Base-by-base conservation (phyloP, 2,888 invertebrate genomes). In the Cryptocephalus moraei region DNA sequence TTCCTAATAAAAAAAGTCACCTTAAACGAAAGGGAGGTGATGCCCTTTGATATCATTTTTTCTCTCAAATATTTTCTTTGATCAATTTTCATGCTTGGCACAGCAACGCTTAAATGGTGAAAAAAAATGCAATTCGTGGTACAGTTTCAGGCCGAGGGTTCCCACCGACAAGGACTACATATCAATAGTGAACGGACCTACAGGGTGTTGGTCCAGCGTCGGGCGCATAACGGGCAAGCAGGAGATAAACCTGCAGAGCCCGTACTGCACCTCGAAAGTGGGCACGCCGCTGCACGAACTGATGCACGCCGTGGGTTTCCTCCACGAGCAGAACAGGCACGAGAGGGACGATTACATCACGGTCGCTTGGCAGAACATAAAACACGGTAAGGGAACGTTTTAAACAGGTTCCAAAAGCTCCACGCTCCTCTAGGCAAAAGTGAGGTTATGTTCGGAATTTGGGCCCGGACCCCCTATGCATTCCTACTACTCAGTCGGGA, bases 181-280 rank as follows among this genome's bases (percentile, higher is more conserved):
- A 40, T 73, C 77, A 8, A 81, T 89, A 52, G 78, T 78, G 38
- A 82, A 78, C 55, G 74, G 75, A n/a, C 77, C 75, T 49, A 81
- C 82, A 0, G 89, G 89, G 1, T 90, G 89, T 63, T 89, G 88
- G 88, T 87, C 87, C 4, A 82, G 82, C 48, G 86, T 89, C 1
- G 89, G 89, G 1, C 76, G 79, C 32, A 74, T 81, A 31, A 86
- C 86, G 60, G 75, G 74, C 1, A 59, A 73, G n/a, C 81, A 84
- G 63, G 80, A 82, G 54, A 46, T 60, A 8, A 60, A 60, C 41
- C 74, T 89, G 6, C 87, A 89, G 65, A 71, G 76, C 0, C 86
- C 87, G 85, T 51, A 83, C 8, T 88, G 88, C 62, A 73, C 85
- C 0, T 71, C 77, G 1, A 81, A 81, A 63, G 78, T 80, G 51